These are phyloP conservation scores for Alethe diademata DNA, from an alignment of 2,113 vertebrate species.

Conservation along the genomic window DNA sequence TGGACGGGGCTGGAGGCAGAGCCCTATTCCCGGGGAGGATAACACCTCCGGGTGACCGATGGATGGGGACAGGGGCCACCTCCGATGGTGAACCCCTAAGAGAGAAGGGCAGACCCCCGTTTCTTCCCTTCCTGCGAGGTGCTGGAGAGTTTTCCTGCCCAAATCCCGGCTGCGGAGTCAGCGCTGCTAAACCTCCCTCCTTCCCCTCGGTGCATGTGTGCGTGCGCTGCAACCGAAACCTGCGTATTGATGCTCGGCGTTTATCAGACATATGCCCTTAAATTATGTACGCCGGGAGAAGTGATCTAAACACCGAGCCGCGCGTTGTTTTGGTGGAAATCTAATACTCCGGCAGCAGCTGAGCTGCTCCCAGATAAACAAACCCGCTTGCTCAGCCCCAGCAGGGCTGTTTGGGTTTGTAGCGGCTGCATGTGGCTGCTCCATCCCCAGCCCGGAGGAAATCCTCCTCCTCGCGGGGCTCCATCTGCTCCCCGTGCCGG, in stretches of 20 bases:
- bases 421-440: constrained; percentile 21
- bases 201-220: neutral
- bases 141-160: neutral
- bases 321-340: constrained; percentile 59
- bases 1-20: neutral
- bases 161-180: constrained; percentile 5
- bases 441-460: constrained; percentile 23
- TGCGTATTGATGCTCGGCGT: constrained; percentile 18
- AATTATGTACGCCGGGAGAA: constrained; percentile 59
- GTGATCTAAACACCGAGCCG: constrained; percentile 46
- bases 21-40: neutral
- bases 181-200: neutral
- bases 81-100: neutral
- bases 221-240: constrained; percentile 22
- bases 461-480: constrained; percentile 12
- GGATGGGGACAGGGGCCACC: neutral
- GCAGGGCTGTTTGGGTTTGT: constrained; percentile 44
- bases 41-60: neutral
- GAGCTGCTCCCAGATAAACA: constrained; percentile 64
- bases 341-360: constrained; percentile 34
- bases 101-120: neutral
- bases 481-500: neutral
- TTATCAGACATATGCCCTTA: constrained; percentile 54
- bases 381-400: constrained; percentile 50
- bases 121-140: neutral